Evolutionary conservation across 2,113 vertebrate species (phyloP).

Genomic region (Brachionichthys hirsutus): DNA sequence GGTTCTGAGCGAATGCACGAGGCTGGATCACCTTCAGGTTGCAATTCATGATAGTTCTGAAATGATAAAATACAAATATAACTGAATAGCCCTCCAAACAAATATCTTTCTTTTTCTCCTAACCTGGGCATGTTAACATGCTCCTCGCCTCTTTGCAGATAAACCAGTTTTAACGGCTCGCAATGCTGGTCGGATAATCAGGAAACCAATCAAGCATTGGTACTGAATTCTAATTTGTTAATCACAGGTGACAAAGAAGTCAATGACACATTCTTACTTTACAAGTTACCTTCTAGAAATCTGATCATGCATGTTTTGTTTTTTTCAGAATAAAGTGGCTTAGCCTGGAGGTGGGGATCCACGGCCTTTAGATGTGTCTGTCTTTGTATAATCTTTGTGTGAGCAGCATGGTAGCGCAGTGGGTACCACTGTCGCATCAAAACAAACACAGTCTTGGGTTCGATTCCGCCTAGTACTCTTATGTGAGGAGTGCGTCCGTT

Average conservation of each 20-base stretch:
- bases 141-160: too few species aligned
- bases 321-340: slow-evolving; percentile 34
- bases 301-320: slow-evolving; percentile 26
- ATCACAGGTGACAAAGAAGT: slow-evolving; percentile 33
- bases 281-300: slow-evolving; percentile 56
- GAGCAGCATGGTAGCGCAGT: too few species aligned
- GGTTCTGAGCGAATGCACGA: slow-evolving; percentile 93
- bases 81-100: background rate
- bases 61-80: slow-evolving; percentile 43
- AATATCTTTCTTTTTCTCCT: background rate
- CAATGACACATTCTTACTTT: slow-evolving; percentile 56
- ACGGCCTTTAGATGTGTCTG: background rate
- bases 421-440: too few species aligned
- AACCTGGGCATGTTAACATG: background rate
- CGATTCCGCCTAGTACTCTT: too few species aligned
- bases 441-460: too few species aligned
- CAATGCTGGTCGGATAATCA: background rate
- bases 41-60: slow-evolving; percentile 95
- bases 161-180: too few species aligned
- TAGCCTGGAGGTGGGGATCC: slow-evolving; percentile 15
- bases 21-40: slow-evolving; percentile 91
- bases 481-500: too few species aligned
- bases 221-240: background rate
- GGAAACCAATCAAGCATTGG: too few species aligned
- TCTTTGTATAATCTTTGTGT: background rate